A percentile compares a stretch with the other conserved stretches of the same genome.
Conservation (phyloP, 2,888 invertebrate species). For the Bombyx huttoni region DNA sequence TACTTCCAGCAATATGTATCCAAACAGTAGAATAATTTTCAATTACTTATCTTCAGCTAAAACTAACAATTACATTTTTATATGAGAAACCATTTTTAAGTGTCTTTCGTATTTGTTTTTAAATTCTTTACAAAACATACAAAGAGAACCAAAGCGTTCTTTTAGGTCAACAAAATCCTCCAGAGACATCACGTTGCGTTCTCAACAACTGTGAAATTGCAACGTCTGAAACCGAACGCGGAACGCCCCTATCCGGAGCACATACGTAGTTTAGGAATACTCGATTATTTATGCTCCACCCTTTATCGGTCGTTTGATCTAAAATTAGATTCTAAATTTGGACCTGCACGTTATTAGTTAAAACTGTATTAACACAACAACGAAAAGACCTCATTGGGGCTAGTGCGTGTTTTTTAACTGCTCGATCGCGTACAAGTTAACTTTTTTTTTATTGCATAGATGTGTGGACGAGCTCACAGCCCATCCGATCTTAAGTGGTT, state of each 20-base stretch:
- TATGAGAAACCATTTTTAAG: too few species aligned
- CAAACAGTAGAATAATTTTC: too few species aligned
- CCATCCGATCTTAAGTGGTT: too few species aligned
- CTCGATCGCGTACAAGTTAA: too few species aligned
- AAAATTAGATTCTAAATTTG: not conserved
- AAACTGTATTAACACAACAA: not conserved
- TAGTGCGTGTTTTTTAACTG: too few species aligned
- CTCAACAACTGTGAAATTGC: constrained; percentile 54
- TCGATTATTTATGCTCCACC: not conserved
- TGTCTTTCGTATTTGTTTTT: too few species aligned
- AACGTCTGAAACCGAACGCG: constrained; percentile 18
- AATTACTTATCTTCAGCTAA: too few species aligned
- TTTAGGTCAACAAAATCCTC: not conserved
- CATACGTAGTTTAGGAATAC: not conserved
- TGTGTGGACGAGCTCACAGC: too few species aligned
- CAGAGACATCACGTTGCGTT: constrained; percentile 18
- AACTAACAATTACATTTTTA: too few species aligned
- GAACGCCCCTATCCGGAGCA: not conserved
- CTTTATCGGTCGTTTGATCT: not conserved
- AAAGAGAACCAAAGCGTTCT: not conserved
- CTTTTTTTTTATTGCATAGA: too few species aligned
- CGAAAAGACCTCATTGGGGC: too few species aligned
- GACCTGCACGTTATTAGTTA: not conserved
- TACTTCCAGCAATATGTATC: too few species aligned
- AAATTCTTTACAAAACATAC: not conserved